Conservation (phyloP, 2,888 invertebrate species). For the Hoplodrina blanda region DNA sequence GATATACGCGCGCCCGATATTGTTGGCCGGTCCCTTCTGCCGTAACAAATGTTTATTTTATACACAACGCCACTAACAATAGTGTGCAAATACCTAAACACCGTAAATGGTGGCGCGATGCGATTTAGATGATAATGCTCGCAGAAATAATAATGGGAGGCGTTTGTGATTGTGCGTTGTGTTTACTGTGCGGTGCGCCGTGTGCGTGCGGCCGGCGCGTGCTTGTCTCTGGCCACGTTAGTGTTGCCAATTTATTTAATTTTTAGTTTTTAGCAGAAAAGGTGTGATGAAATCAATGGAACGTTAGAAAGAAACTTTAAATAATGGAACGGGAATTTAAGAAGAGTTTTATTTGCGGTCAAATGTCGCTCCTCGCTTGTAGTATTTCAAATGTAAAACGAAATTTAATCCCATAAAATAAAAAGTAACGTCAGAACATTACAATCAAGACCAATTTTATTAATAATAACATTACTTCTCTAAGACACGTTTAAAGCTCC, state of each 20-base stretch:
- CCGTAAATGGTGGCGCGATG: constrained; percentile 87
- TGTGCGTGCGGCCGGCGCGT: constrained; percentile 63
- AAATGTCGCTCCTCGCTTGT: no score
- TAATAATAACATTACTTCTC: neutral
- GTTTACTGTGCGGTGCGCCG: constrained; percentile 75
- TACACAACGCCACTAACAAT: constrained; percentile 91
- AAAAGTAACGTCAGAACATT: neutral
- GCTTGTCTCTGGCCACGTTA: constrained; percentile 51
- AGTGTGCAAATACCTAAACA: constrained; percentile 91
- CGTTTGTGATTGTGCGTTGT: constrained; percentile 78
- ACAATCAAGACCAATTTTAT: neutral
- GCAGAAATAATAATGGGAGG: constrained; percentile 87
- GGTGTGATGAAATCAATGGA: constrained; percentile 31
- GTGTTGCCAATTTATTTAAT: constrained; percentile 54
- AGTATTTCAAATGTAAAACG: neutral
- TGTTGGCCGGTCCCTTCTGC: constrained; percentile 84
- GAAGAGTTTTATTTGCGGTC: no score
- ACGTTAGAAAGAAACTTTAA: neutral
- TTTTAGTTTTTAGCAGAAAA: constrained; percentile 57
- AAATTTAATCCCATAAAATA: neutral
- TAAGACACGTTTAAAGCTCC: neutral
- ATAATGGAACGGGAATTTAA: neutral
- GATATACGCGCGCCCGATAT: constrained; percentile 85
- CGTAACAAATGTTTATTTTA: constrained; percentile 91
- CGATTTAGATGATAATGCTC: constrained; percentile 90